Evolutionary conservation across 1,140 invertebrate genomes (phyloP).

Genomic region (Holotrichia oblita): DNA sequence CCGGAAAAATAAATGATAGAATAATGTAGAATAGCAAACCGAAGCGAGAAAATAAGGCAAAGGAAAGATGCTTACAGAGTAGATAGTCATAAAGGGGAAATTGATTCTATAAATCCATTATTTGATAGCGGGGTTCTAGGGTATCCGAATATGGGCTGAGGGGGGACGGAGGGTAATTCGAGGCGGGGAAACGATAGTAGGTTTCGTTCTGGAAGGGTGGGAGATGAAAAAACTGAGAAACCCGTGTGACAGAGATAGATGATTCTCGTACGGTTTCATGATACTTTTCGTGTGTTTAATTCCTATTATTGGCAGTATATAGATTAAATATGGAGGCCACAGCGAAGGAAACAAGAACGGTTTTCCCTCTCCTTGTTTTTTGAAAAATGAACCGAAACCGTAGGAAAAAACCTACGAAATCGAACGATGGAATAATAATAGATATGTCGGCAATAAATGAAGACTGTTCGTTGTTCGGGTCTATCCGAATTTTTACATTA

Average conservation of each 20-base stretch:
- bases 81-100: slow-evolving; percentile 8
- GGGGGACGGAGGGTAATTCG: too few relatives aligned
- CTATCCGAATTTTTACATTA: not conserved
- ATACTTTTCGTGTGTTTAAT: not conserved
- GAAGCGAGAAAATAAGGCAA: too few relatives aligned
- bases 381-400: slow-evolving; percentile 3
- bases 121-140: not conserved
- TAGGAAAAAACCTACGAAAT: slow-evolving; percentile 1
- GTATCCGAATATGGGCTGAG: too few relatives aligned
- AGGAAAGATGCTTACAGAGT: not conserved
- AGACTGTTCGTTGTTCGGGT: not conserved
- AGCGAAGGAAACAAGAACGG: too few relatives aligned
- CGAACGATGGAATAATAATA: slow-evolving; percentile 16
- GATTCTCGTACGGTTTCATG: not conserved
- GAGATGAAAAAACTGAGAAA: not conserved
- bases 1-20: too few relatives aligned
- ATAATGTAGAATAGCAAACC: too few relatives aligned
- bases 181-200: too few relatives aligned
- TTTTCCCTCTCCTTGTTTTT: too few relatives aligned
- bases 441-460: not conserved
- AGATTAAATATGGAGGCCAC: too few relatives aligned
- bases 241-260: not conserved
- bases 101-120: slow-evolving; percentile 9
- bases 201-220: not conserved
- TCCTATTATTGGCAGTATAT: not conserved